phyloP scores from a whole-genome alignment of 2,888 invertebrate species.

The Xanthia togata region DNA sequence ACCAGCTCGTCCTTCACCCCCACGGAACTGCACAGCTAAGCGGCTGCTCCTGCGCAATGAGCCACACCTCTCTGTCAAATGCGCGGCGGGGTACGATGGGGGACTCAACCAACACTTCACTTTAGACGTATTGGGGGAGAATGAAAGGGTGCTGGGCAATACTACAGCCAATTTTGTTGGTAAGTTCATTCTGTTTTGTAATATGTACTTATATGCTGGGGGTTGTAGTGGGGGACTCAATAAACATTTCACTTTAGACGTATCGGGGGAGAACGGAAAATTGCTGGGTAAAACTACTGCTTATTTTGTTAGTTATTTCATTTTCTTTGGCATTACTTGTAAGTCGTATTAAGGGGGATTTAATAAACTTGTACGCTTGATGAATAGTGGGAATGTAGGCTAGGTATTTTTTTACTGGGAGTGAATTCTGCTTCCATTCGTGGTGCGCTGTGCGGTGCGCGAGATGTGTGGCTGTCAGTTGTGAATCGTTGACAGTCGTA shows the following conservation, averaged over 20 bases:
- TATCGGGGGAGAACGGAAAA: conserved; percentile 76
- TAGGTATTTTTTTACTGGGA: background rate
- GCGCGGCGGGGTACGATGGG: conserved; percentile 84
- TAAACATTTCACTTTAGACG: conserved; percentile 79
- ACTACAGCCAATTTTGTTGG: conserved; percentile 76
- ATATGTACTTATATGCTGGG: background rate
- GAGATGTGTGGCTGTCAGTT: too few species aligned
- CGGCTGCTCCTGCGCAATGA: conserved; percentile 73
- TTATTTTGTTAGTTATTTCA: conserved; percentile 72
- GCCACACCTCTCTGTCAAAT: conserved; percentile 79
- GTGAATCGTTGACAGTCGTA: too few species aligned
- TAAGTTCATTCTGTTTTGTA: conserved; percentile 51
- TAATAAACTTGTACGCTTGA: background rate
- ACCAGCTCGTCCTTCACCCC: conserved; percentile 84
- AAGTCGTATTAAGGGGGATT: background rate
- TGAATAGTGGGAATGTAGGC: background rate
- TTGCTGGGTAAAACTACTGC: conserved; percentile 79
- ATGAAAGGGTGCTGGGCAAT: conserved; percentile 77
- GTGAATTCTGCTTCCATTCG: background rate
- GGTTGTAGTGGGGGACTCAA: conserved; percentile 74
- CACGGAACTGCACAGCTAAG: conserved; percentile 83
- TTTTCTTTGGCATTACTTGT: background rate
- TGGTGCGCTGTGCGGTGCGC: too few species aligned
- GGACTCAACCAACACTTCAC: conserved; percentile 85
- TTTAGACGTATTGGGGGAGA: conserved; percentile 81